phyloP scores from a whole-genome alignment of 1,140 invertebrate genomes.

The Zeugodacus cucurbitae region DNA sequence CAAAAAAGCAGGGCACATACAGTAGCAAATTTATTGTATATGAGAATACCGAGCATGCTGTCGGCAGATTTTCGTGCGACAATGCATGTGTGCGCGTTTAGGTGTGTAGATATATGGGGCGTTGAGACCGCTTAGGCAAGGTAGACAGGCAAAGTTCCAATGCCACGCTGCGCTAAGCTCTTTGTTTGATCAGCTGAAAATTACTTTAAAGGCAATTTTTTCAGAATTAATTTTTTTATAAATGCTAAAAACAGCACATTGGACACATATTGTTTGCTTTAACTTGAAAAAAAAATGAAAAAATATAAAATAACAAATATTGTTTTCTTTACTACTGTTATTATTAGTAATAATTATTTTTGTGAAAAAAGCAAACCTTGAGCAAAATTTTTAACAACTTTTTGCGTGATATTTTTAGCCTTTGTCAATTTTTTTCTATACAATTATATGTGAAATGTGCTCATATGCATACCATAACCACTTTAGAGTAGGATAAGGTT shows the following conservation, averaged over 20 bases:
- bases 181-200: conserved; percentile 16
- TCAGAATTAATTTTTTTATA: neutral
- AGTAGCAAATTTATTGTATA: too few species aligned
- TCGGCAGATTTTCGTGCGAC: too few species aligned
- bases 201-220: neutral
- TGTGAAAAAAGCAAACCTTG: neutral
- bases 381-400: neutral
- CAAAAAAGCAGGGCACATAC: too few species aligned
- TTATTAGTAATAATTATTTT: conserved; percentile 9
- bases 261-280: neutral
- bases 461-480: neutral
- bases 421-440: neutral
- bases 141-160: neutral
- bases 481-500: neutral
- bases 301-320: neutral
- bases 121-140: neutral
- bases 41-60: too few species aligned
- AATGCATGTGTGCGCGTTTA: neutral
- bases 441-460: neutral
- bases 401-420: neutral
- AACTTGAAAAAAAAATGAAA: neutral
- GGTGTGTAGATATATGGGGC: neutral
- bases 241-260: neutral
- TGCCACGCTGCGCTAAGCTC: neutral
- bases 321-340: neutral